Percentiles rank a stretch among this genome's conserved stretches.
Conservation (phyloP, 2,888 invertebrate species). For the Drosophila acutilabella region DNA sequence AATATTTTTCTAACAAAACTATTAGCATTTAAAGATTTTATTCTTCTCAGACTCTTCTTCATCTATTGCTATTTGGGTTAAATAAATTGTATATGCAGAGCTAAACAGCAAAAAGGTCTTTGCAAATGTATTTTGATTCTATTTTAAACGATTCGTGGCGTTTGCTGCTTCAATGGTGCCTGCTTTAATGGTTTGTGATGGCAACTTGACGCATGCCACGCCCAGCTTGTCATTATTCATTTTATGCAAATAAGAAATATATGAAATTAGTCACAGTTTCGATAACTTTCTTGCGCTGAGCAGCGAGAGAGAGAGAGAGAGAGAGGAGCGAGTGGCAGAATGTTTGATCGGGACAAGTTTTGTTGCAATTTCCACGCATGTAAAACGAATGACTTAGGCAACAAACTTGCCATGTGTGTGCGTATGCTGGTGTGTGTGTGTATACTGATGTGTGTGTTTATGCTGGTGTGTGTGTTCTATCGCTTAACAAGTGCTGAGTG, state of each 20-base stretch:
- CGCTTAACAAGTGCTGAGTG: constrained; percentile 54
- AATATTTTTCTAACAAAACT: too few species aligned
- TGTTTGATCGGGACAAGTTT: constrained; percentile 22
- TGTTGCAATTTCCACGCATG: constrained; percentile 36
- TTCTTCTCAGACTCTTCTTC: not conserved
- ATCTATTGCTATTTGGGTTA: constrained; percentile 5
- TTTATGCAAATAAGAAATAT: constrained; percentile 34
- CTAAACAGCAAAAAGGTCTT: not conserved
- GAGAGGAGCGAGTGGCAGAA: not conserved
- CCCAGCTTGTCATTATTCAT: constrained; percentile 74
- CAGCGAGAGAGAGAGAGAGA: not conserved
- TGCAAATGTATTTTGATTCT: constrained; percentile 5
- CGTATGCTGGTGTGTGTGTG: not conserved
- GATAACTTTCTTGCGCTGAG: constrained; percentile 21
- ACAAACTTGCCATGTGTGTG: constrained; percentile 35
- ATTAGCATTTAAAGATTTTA: not conserved
- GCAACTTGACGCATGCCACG: constrained; percentile 70
- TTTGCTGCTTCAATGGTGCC: constrained; percentile 45
- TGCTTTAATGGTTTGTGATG: constrained; percentile 37
- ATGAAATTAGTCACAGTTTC: constrained; percentile 22
- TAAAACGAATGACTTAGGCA: constrained; percentile 52
- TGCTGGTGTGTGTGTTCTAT: constrained; percentile 28
- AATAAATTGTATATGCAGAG: too few species aligned
- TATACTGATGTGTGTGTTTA: not conserved
- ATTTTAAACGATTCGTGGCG: not conserved